Conservation (phyloP, 2,888 invertebrate genomes). For the Protonemura montana region DNA sequence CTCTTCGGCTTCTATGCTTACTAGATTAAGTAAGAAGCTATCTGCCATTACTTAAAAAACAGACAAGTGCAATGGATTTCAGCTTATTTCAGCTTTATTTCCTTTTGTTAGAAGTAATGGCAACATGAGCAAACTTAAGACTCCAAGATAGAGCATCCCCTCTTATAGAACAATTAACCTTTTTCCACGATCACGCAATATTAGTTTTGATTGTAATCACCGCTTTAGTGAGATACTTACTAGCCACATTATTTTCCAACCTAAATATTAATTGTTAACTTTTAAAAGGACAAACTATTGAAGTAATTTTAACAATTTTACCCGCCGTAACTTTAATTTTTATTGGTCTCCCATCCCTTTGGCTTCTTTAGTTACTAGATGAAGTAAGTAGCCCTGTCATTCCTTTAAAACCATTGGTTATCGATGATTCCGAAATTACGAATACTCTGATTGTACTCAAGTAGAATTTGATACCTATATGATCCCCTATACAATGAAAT, state of each 20-base stretch:
- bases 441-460: constrained; percentile 69
- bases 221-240: constrained; percentile 66
- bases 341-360: constrained; percentile 69
- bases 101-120: constrained; percentile 63
- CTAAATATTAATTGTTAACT: constrained; percentile 66
- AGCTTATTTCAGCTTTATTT: constrained; percentile 57
- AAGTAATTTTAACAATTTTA: constrained; percentile 71
- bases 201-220: constrained; percentile 70
- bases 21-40: too few species aligned
- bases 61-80: constrained; percentile 71
- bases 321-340: constrained; percentile 69
- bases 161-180: constrained; percentile 72
- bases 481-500: constrained; percentile 62
- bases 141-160: constrained; percentile 70
- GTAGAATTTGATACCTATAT: constrained; percentile 71
- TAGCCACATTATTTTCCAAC: constrained; percentile 66
- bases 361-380: constrained; percentile 68
- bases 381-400: constrained; percentile 67
- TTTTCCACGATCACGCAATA: constrained; percentile 70
- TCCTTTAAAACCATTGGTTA: constrained; percentile 71
- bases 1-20: too few species aligned
- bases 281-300: constrained; percentile 68
- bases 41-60: too few species aligned
- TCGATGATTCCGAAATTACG: constrained; percentile 74
- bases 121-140: constrained; percentile 63